Percentiles rank a stretch among this genome's conserved stretches.
Evolutionary conservation across 2,888 invertebrate species (phyloP).

Genomic region (Eubasilissa splendida): DNA sequence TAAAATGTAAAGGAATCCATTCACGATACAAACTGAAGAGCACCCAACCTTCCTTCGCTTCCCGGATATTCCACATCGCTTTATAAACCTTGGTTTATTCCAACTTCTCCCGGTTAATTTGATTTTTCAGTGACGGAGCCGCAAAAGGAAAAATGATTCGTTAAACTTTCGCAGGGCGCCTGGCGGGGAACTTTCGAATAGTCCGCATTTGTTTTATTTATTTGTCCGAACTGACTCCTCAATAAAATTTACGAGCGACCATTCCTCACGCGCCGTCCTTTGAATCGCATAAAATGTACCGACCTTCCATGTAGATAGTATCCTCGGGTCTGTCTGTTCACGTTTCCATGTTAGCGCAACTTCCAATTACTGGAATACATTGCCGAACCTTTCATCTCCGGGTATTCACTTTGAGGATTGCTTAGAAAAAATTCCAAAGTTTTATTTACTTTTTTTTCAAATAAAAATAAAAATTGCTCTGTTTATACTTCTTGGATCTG

Average conservation of each 20-base stretch:
- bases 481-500: too few species aligned
- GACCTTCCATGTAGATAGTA: not conserved
- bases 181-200: conserved; percentile 41
- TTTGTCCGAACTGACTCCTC: conserved; percentile 54
- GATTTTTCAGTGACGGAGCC: conserved; percentile 10
- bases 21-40: too few species aligned
- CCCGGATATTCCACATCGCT: not conserved
- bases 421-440: too few species aligned
- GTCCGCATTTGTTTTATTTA: conserved; percentile 56
- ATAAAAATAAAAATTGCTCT: too few species aligned
- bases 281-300: conserved; percentile 17
- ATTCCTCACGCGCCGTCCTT: conserved; percentile 31
- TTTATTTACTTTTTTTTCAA: too few species aligned
- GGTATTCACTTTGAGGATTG: too few species aligned
- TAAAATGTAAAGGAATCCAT: not conserved
- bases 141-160: conserved; percentile 47
- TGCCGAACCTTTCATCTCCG: not conserved
- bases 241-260: conserved; percentile 56
- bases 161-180: conserved; percentile 53
- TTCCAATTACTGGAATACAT: not conserved
- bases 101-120: conserved; percentile 12
- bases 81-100: conserved; percentile 26
- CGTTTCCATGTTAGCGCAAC: conserved; percentile 1
- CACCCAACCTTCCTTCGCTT: too few species aligned
- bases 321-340: not conserved